A percentile compares a stretch with the other conserved stretches of the same genome.
phyloP scores from a whole-genome alignment of 1,140 invertebrate species.

The Colletes gigas region DNA sequence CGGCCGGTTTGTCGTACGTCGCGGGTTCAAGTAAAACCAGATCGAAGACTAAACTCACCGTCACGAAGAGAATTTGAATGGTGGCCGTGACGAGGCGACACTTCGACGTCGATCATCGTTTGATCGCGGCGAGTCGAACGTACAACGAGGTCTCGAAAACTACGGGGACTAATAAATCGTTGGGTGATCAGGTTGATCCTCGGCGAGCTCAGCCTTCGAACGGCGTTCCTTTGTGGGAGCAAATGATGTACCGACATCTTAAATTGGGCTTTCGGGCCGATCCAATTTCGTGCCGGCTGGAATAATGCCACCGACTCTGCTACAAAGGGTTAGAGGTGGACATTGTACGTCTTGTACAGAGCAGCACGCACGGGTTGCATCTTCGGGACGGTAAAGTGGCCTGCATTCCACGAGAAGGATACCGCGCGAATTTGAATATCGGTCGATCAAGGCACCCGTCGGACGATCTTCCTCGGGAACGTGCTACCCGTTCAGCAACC shows the following conservation, averaged over 20 bases:
- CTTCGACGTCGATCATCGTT: conserved; percentile 13
- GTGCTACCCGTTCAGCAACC: conserved; percentile 50
- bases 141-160: neutral
- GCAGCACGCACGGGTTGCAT: conserved; percentile 21
- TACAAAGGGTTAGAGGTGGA: neutral
- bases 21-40: conserved; percentile 10
- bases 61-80: conserved; percentile 7
- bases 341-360: conserved; percentile 10
- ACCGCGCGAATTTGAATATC: conserved; percentile 61
- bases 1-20: conserved; percentile 2
- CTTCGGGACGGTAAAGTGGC: conserved; percentile 30
- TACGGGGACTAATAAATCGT: conserved; percentile 22
- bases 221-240: conserved; percentile 7
- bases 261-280: conserved; percentile 54
- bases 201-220: neutral
- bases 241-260: conserved; percentile 15
- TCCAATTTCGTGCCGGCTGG: conserved; percentile 30
- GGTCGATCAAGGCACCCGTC: conserved; percentile 46
- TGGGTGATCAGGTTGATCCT: conserved; percentile 29
- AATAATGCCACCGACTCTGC: conserved; percentile 18
- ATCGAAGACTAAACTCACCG: conserved; percentile 10
- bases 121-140: neutral
- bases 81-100: neutral
- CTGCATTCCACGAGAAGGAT: conserved; percentile 55
- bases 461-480: conserved; percentile 35